Evolutionary conservation across 2,113 vertebrate genomes (phyloP), one percentile per base, ranked within the genome.

Genomic region (Harpagus bidentatus): DNA sequence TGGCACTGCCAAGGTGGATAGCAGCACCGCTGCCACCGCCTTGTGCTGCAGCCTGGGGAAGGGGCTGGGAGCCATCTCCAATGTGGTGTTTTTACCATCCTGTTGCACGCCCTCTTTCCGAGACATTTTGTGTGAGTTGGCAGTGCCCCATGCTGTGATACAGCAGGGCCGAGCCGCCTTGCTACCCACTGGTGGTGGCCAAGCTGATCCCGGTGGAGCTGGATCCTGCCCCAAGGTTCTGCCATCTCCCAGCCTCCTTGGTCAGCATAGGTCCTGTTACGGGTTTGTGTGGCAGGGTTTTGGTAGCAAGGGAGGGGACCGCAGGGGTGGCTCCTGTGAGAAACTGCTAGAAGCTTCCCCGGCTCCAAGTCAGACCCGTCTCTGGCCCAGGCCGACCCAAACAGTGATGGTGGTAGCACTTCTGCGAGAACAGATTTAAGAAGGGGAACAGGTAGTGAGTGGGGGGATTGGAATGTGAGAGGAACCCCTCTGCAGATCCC

Each of bases 11-110:
- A 77, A 59, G 36, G 20, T 16, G 10, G 42, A 58, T 23, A 9
- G 7, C n/a, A 59, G 43, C 25, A n/a, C 19, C 0, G 3, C 18
- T 71, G 43, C 18, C 23, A 8, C 16, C 1, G 1, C 43, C 66
- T 50, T 18, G 18, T 59, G 38, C 45, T 69, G 21, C 38, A 52
- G 34, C 28, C 17, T 76, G 10, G n/a, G 28, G 40, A 40, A 65
- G 34, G 28, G 17, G 7, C 34, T 84, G 34, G 40, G 34, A 32
- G 21, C 34, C 32, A 11, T 20, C 10, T 69, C 43, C 26, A 42
- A 16, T 14, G 25, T 69, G 31, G 7, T 25, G 36, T 0, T 25
- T 36, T 43, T 73, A 16, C 59, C 31, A 58, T 50, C 8, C 31
- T 42, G 11, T 65, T 43, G 21, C 20, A 58, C 16, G 4, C 21